Base-by-base conservation (phyloP, 2,888 invertebrate species). In the Gibbula magus region DNA sequence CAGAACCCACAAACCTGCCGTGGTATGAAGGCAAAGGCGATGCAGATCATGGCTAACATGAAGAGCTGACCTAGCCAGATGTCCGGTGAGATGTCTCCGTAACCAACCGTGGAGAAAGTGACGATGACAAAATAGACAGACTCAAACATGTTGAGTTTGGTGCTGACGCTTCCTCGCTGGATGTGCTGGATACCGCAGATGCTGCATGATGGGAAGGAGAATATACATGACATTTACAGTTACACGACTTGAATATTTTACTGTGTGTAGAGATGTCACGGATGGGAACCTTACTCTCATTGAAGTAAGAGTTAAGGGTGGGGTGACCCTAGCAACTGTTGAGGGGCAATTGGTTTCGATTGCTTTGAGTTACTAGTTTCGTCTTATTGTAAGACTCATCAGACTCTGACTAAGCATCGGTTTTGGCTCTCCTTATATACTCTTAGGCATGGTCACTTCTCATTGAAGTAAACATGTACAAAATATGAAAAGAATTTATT, bases 131-230 rank as follows among this genome's bases (percentile, higher is more conserved):
- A 99, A 93, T 98, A 99, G 8, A 97, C 97, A 78, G 97, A 96
- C 94, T 98, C 98, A 94, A 99, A 98, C 88, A 98, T 94, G 94
- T 98, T 97, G 87, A 98, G 94, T 73, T 97, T 79, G 16, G 75
- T 80, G 16, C 77, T 81, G 20, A 76, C 73, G 51, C 99, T 98
- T 18, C 98, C 98, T 70, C 94, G 87, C 94, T 99, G 99, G 92
- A 98, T 97, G 94, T 99, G 99, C 93, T 99, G 98, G 87, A 99
- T 97, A 79, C 98, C 98, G 93, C 99, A 99, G 83, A 99, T 97
- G 93, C 99, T 98, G 94, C 16, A n/a, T n/a, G 56, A 74, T 8
- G 25, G 20, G 7, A n/a, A 8, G 8, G 16, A 35, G 10, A 39
- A 45, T 52, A 18, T 45, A 45, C 5, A 45, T 45, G 5, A 10